A percentile compares a stretch with the other conserved stretches of the same genome.
phyloP scores from a whole-genome alignment of 2,113 vertebrate genomes.

The Erinaceus europaeus region DNA sequence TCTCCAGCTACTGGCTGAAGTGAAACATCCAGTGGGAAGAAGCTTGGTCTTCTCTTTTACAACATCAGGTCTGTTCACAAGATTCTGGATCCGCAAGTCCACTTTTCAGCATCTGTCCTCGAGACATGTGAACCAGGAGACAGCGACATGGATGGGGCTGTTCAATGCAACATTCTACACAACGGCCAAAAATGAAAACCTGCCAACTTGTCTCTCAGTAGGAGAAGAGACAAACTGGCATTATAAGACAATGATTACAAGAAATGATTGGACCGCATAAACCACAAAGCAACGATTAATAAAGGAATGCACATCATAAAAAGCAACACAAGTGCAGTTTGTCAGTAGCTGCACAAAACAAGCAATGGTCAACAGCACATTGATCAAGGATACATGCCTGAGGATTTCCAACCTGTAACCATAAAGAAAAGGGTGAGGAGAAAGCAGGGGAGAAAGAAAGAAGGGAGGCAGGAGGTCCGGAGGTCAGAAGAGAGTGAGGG shows the following conservation, averaged over 20 bases:
- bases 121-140: not conserved
- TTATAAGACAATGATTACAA: not conserved
- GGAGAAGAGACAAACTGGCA: not conserved
- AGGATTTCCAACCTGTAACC: not conserved
- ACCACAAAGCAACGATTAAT: not conserved
- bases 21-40: not conserved
- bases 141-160: not conserved
- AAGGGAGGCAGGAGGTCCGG: too few species aligned
- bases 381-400: accelerated
- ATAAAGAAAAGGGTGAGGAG: not conserved
- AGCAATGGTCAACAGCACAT: not conserved
- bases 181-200: not conserved
- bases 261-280: not conserved
- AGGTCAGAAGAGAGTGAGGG: too few species aligned
- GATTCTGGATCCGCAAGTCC: not conserved
- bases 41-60: not conserved
- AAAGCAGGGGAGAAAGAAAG: accelerated
- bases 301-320: not conserved
- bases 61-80: not conserved
- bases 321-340: accelerated
- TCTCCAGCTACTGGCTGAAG: not conserved
- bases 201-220: accelerated
- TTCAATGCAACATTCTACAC: too few species aligned
- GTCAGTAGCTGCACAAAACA: not conserved
- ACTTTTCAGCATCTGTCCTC: not conserved